Evolutionary conservation across 1,140 invertebrate species (phyloP).

Genomic region (Portunus trituberculatus): DNA sequence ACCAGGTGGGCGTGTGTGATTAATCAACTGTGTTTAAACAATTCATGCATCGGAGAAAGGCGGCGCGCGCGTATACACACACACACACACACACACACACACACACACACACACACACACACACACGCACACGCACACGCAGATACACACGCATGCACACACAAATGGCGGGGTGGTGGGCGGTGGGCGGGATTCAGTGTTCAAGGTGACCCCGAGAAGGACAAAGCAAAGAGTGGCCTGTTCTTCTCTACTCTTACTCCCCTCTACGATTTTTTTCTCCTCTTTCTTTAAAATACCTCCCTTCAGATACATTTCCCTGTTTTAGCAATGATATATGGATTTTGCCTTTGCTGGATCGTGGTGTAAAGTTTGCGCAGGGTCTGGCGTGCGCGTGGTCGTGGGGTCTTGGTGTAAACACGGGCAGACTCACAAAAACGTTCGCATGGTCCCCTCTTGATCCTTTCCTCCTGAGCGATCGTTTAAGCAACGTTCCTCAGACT

Average conservation of each 20-base stretch:
- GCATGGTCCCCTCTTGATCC: not conserved
- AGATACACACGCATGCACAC: not conserved
- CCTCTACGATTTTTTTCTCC: not conserved
- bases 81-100: not conserved
- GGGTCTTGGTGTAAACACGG: not conserved
- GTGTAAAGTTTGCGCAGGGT: not conserved
- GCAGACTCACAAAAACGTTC: not conserved
- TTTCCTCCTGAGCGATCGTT: not conserved
- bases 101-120: conserved; percentile 41
- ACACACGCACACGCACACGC: conserved; percentile 34
- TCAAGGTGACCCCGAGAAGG: not conserved
- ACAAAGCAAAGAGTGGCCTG: no score
- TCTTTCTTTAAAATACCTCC: not conserved
- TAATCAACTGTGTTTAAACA: not conserved
- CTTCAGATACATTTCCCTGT: not conserved
- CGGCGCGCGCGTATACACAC: not conserved
- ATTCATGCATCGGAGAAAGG: not conserved
- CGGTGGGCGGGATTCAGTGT: not conserved
- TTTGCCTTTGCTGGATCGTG: not conserved
- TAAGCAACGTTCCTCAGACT: not conserved
- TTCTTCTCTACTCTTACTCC: not conserved
- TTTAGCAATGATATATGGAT: not conserved
- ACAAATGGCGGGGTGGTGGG: not conserved
- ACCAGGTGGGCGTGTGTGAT: not conserved
- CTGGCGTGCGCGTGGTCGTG: not conserved